These are phyloP conservation scores for Oreochromis grahami DNA, from an alignment of 2,797 vertebrate genomes.

Conservation along the genomic window DNA sequence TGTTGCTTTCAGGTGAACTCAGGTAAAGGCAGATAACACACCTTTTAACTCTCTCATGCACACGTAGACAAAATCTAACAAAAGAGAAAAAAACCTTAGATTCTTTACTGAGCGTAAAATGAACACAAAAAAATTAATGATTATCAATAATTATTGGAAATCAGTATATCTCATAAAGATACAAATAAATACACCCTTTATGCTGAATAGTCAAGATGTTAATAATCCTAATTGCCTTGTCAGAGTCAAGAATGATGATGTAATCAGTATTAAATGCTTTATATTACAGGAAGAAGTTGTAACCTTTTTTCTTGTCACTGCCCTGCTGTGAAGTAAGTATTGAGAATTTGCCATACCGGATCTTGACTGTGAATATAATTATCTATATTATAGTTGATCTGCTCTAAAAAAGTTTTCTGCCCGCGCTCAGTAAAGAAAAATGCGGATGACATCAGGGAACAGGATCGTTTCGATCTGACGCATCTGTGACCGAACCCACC, in stretches of 20 bases:
- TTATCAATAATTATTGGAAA: not conserved
- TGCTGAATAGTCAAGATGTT: too few relatives aligned
- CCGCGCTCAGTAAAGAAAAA: not conserved
- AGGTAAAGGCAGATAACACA: constrained; percentile 14
- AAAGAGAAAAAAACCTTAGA: accelerated
- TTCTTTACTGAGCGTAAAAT: not conserved
- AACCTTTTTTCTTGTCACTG: not conserved
- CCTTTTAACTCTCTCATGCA: not conserved
- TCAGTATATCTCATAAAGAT: not conserved
- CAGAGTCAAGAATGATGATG: not conserved
- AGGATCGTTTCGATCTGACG: constrained; percentile 17
- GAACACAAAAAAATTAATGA: not conserved
- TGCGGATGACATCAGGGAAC: not conserved
- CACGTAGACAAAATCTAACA: not conserved
- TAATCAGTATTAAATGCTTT: not conserved
- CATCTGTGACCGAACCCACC: constrained; percentile 37
- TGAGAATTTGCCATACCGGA: not conserved
- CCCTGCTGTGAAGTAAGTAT: not conserved
- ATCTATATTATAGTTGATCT: not conserved
- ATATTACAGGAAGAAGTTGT: not conserved
- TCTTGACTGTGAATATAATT: not conserved
- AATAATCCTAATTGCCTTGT: not conserved
- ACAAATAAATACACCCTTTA: not conserved
- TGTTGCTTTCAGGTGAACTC: constrained; percentile 22
- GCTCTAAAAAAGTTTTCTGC: not conserved